These are phyloP conservation scores for Apteryx mantelli DNA, from an alignment of 2,113 vertebrate genomes.

Conservation along the genomic window DNA sequence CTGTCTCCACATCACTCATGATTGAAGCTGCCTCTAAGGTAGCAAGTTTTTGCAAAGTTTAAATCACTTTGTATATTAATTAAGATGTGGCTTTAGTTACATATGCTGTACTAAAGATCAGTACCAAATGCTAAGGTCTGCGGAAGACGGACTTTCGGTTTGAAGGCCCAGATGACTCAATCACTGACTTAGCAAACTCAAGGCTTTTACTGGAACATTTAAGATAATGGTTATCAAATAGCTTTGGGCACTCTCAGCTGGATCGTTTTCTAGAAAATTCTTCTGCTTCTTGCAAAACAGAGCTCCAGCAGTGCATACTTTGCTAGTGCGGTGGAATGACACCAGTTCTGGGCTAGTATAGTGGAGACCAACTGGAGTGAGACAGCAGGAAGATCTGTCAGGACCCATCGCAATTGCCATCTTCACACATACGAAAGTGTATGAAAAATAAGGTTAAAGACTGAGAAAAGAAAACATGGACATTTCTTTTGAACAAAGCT, in stretches of 20 bases:
- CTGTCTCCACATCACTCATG: background rate
- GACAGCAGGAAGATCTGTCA: background rate
- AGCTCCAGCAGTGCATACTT: background rate
- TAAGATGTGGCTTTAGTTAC: background rate
- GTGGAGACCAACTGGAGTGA: background rate
- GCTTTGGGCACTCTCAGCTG: background rate
- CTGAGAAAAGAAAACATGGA: background rate
- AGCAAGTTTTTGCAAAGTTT: background rate
- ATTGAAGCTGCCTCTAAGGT: background rate
- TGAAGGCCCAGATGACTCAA: background rate
- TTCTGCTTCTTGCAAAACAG: background rate
- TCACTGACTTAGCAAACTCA: background rate
- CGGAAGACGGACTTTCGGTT: background rate
- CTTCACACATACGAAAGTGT: background rate
- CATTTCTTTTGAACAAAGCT: background rate
- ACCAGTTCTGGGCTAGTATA: background rate
- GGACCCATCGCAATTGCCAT: rapidly evolving
- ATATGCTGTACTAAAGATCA: background rate
- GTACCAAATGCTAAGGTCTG: background rate
- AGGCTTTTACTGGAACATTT: background rate
- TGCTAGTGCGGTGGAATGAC: rapidly evolving
- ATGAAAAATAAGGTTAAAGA: background rate
- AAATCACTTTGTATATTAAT: background rate
- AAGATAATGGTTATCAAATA: background rate
- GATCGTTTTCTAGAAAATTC: background rate